A percentile compares a stretch with the other conserved stretches of the same genome.
phyloP scores from a whole-genome alignment of 1,140 invertebrate species.

The Scaptomyza graminum region DNA sequence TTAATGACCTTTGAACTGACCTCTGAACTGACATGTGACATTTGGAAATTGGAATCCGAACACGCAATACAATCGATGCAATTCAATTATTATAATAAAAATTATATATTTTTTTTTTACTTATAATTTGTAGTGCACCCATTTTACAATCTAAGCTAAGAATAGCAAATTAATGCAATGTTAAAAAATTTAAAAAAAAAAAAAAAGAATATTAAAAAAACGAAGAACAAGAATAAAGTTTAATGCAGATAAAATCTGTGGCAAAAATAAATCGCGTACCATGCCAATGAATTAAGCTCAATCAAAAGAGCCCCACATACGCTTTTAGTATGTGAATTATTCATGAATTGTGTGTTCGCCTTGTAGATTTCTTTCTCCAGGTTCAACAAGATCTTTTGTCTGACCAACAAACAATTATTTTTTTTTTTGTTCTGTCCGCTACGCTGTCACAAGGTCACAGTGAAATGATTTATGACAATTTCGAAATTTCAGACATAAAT shows the following conservation, averaged over 20 bases:
- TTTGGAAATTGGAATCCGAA: neutral
- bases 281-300: conserved; percentile 78
- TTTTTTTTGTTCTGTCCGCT: neutral
- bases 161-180: conserved; percentile 22
- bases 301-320: conserved; percentile 46
- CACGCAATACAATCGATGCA: conserved; percentile 28
- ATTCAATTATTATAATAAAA: conserved; percentile 27
- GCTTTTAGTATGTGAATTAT: conserved; percentile 30
- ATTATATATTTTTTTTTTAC: neutral
- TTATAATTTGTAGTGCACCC: conserved; percentile 20
- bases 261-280: conserved; percentile 67
- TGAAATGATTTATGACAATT: conserved; percentile 69
- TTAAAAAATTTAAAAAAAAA: conserved; percentile 19
- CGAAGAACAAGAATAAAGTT: conserved; percentile 20
- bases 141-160: neutral
- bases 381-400: conserved; percentile 40
- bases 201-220: conserved; percentile 17
- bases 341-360: conserved; percentile 25
- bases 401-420: conserved; percentile 29
- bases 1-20: conserved; percentile 8
- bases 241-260: conserved; percentile 21
- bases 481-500: conserved; percentile 49
- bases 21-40: neutral
- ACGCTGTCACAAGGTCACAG: conserved; percentile 52
- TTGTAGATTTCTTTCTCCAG: conserved; percentile 24